Percentiles rank a stretch among this genome's conserved stretches.
phyloP scores from a whole-genome alignment of 2,797 vertebrate species.

The Brachyrhaphis roseni region DNA sequence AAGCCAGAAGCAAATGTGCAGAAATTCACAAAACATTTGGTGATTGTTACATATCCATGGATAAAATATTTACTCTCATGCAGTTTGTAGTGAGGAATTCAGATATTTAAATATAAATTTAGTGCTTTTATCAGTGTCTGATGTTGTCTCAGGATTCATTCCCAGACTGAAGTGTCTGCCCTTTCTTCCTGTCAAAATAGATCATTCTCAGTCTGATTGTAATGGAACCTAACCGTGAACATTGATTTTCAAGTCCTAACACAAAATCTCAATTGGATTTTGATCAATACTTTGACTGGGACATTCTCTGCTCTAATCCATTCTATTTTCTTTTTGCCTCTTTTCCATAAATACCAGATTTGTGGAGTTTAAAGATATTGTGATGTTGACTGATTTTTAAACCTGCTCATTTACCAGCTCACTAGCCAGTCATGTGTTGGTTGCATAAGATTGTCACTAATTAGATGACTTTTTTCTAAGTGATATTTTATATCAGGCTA shows the following conservation, averaged over 20 bases:
- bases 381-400: background rate
- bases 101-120: background rate
- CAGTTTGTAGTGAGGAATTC: background rate
- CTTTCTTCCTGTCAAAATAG: background rate
- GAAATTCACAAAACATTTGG: conserved; percentile 6
- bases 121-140: background rate
- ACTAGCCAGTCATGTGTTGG: background rate
- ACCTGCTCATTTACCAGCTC: background rate
- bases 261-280: background rate
- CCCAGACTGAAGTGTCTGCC: background rate
- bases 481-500: background rate
- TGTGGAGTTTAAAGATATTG: background rate
- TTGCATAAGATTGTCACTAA: background rate
- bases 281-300: background rate
- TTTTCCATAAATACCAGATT: background rate
- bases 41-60: background rate
- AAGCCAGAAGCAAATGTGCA: conserved; percentile 26
- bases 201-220: background rate
- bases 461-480: background rate
- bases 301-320: background rate
- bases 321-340: background rate
- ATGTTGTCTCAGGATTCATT: background rate
- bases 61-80: background rate
- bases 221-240: background rate
- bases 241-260: background rate